Evolutionary conservation across 2,113 vertebrate genomes (phyloP).

Genomic region (Odontesthes bonariensis): DNA sequence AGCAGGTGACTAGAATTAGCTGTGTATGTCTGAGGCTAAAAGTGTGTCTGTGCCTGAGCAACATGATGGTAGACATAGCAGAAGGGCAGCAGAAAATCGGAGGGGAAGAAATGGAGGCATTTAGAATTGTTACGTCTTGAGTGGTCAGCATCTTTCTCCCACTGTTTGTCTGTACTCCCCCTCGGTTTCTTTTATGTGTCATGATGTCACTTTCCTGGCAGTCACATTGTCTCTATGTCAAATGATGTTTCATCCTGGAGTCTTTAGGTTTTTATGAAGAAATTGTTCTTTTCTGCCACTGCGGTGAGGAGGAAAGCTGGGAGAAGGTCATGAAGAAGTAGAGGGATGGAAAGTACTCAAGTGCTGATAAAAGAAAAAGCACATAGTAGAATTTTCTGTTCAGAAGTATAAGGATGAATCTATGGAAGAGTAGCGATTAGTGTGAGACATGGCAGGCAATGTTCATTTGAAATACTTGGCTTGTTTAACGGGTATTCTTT

Average conservation of each 20-base stretch:
- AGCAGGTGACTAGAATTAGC: conserved; percentile 35
- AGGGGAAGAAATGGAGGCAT: not conserved
- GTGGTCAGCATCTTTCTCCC: not conserved
- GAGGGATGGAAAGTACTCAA: not conserved
- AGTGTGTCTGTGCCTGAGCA: not conserved
- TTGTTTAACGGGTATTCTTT: too few relatives aligned
- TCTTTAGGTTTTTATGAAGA: conserved; percentile 37
- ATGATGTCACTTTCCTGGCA: conserved; percentile 57
- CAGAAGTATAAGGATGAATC: too few relatives aligned
- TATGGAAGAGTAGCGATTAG: not conserved
- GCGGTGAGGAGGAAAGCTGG: conserved; percentile 11
- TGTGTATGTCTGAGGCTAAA: conserved; percentile 10
- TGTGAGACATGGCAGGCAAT: not conserved
- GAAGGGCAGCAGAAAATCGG: not conserved
- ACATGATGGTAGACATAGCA: not conserved
- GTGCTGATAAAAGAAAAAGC: not conserved
- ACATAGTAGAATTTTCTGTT: not conserved
- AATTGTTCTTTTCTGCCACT: conserved; percentile 48
- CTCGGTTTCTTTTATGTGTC: conserved; percentile 3
- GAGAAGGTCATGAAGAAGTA: conserved; percentile 7
- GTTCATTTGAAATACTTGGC: too few relatives aligned
- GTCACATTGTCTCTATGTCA: conserved; percentile 30
- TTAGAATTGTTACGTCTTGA: not conserved
- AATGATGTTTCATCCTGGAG: conserved; percentile 37
- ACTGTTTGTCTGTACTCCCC: conserved; percentile 6